Evolutionary conservation across 1,140 invertebrate species (phyloP), one percentile per base, ranked within the genome.

Genomic region (Melipona quadrifasciata): DNA sequence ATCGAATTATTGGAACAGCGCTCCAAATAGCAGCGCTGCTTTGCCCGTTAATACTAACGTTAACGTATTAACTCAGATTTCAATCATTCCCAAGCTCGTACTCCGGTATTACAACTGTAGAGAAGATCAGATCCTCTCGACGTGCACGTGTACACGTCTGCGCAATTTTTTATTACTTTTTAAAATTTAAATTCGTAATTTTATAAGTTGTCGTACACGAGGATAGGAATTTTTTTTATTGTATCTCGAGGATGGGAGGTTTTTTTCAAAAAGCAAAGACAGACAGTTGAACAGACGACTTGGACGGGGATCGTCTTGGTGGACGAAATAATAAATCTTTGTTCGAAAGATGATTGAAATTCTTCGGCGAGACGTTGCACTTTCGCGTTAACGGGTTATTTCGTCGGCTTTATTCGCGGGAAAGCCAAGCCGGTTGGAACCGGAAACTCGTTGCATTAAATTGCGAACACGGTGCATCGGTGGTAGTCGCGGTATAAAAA

Each of bases 401-500:
- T 39, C 53, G 27, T 34, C 61, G 31, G 21, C 34, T 61, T 72
- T 82, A 86, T 82, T 82, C 84, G 17, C 12, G 2, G 27, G 16
- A 0, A 53, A 57, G 17, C 12, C 31, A 31, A 31, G 31, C 31
- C 31, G 39, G 1, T n/a, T 24, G 10, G 31, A 19, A 27, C 34
- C 67, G 79, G 34, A 70, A 83, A 83, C 76, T 85, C 74, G 64
- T 71, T 47, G 68, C 51, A 5, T 68, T 85, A 67, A 78, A 80
- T 75, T 75, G 39, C 71, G 51, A 73, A 57, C n/a, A 76, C 70
- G 24, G 57, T 68, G 73, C 19, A 39, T 78, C 27, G 16, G 74
- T 77, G 70, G 75, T 47, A 47, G 27, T n/a, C 16, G n/a, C 55
- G 31, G 39, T 27, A 55, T 58, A 85, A 84, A 85, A 31, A 27